Conservation (phyloP, 2,797 vertebrate species). For the Tenualosa thibaudeaui region DNA sequence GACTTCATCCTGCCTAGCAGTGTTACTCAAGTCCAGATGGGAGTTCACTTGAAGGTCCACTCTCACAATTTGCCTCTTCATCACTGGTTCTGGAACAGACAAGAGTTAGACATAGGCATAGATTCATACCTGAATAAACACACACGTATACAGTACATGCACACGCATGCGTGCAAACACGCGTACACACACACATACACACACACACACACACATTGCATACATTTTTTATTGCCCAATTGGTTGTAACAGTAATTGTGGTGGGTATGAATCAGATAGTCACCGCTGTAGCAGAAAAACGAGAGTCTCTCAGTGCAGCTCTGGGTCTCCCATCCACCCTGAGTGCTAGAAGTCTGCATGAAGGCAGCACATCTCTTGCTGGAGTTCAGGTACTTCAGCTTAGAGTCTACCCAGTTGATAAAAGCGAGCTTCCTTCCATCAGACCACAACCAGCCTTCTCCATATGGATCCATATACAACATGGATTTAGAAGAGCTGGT, state of each 20-base stretch:
- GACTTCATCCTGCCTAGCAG: not conserved
- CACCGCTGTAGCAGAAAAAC: not conserved
- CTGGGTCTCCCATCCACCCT: not conserved
- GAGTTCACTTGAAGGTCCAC: not conserved
- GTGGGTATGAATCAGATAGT: too few species aligned
- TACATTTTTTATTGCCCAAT: too few species aligned
- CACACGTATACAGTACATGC: too few species aligned
- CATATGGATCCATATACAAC: conserved; percentile 47
- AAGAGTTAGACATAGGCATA: not conserved
- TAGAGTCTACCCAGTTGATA: conserved; percentile 36
- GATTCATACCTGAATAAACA: too few species aligned
- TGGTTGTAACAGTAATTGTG: too few species aligned
- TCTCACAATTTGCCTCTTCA: not conserved
- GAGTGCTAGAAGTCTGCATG: not conserved
- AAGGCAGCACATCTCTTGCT: not conserved
- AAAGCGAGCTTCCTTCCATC: conserved; percentile 33
- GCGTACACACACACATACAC: too few species aligned
- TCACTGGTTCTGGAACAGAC: not conserved
- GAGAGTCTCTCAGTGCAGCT: not conserved
- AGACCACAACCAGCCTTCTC: conserved; percentile 53
- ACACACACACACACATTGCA: too few species aligned
- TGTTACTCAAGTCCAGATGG: not conserved
- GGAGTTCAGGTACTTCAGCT: not conserved
- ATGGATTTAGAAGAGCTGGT: not conserved
- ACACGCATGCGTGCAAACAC: too few species aligned